These are phyloP conservation scores for Ptychobarbus kaznakovi DNA, from an alignment of 2,797 vertebrate genomes.

Conservation along the genomic window DNA sequence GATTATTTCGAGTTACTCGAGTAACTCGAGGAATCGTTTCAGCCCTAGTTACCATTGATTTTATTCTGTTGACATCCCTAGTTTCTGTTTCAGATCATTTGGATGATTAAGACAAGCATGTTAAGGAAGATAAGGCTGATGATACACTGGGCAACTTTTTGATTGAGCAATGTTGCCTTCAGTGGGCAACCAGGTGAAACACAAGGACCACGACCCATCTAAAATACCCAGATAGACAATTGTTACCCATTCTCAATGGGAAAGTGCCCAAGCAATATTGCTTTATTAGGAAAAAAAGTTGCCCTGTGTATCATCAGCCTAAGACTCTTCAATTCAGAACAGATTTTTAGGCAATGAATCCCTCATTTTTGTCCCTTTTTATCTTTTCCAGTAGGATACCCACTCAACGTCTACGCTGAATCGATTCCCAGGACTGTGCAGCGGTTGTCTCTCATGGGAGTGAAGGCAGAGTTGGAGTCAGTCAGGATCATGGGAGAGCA, in stretches of 20 bases:
- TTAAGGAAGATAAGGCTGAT: neutral
- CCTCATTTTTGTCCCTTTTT: neutral
- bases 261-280: neutral
- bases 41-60: neutral
- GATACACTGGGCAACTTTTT: neutral
- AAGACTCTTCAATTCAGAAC: neutral
- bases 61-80: neutral
- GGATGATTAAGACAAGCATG: neutral
- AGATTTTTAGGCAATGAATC: neutral
- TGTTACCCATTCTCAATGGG: too few species aligned
- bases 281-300: neutral
- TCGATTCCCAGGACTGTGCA: slow-evolving; percentile 53
- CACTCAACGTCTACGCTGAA: slow-evolving; percentile 36
- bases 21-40: too few species aligned
- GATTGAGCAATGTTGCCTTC: neutral
- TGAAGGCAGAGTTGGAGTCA: slow-evolving; percentile 41
- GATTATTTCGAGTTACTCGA: too few species aligned
- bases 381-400: slow-evolving; percentile 53
- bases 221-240: too few species aligned
- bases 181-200: neutral
- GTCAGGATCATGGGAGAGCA: slow-evolving; percentile 45
- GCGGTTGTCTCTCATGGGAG: slow-evolving; percentile 50
- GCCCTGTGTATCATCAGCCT: neutral
- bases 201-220: too few species aligned
- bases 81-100: neutral